Percentiles rank a stretch among this genome's conserved stretches.
Conservation (phyloP, 2,888 invertebrate genomes). For the Ceramica pisi region DNA sequence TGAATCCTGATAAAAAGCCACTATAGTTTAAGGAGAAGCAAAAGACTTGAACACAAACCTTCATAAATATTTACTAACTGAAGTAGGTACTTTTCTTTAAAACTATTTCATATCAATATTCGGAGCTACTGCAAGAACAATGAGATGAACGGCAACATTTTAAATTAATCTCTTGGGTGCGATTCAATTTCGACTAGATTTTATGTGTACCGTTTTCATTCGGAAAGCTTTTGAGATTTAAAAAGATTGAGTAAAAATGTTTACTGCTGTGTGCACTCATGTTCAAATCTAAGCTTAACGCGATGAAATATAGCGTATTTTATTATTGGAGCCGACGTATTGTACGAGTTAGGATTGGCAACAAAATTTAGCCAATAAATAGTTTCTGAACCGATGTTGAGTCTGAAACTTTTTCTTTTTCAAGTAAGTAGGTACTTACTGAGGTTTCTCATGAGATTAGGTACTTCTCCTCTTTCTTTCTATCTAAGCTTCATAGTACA, state of each 20-base stretch:
- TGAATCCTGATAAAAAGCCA: background rate
- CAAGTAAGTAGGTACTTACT: background rate
- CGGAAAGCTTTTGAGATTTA: conserved; percentile 45
- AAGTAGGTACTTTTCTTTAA: background rate
- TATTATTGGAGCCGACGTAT: conserved; percentile 43
- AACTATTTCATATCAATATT: conserved; percentile 2
- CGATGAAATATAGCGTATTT: conserved; percentile 52
- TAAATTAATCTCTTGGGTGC: conserved; percentile 17
- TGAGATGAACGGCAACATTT: conserved; percentile 13
- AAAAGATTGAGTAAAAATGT: conserved; percentile 55
- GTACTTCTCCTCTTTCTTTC: background rate
- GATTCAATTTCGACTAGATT: conserved; percentile 36
- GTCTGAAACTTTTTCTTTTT: conserved; percentile 8
- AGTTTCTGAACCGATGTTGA: conserved; percentile 31
- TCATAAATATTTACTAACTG: background rate
- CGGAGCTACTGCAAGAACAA: conserved; percentile 10
- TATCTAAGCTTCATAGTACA: background rate
- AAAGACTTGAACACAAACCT: background rate
- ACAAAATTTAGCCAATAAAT: conserved; percentile 29
- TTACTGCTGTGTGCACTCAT: conserved; percentile 36
- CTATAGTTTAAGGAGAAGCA: background rate
- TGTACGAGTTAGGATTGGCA: conserved; percentile 24
- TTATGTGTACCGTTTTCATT: conserved; percentile 35
- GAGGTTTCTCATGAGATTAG: background rate
- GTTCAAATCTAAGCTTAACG: conserved; percentile 30